These are phyloP conservation scores for Lathamus discolor DNA, from an alignment of 2,113 vertebrate genomes.

Conservation along the genomic window DNA sequence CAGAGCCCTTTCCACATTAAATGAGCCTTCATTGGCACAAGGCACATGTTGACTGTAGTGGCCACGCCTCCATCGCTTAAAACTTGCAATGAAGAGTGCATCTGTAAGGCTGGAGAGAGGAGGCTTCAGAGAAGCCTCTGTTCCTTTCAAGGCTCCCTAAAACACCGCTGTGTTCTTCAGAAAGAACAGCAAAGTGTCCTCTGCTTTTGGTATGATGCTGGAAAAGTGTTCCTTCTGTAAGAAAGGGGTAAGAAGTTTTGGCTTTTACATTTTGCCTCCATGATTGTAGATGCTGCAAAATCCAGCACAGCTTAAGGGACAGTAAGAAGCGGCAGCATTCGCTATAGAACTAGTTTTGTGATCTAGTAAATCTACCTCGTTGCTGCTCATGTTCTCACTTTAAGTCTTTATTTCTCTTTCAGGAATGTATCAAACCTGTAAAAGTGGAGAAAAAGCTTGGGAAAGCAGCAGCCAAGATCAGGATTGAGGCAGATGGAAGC, in stretches of 20 bases:
- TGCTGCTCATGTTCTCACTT: neutral
- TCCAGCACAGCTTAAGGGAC: neutral
- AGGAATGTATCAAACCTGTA: constrained; percentile 94
- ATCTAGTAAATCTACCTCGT: neutral
- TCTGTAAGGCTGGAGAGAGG: neutral
- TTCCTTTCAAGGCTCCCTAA: neutral
- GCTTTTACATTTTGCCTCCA: fast-evolving
- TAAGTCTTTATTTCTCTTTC: neutral
- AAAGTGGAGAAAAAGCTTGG: constrained; percentile 85
- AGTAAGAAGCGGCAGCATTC: fast-evolving
- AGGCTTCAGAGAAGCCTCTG: neutral
- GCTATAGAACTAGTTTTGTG: neutral
- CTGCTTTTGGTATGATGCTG: neutral
- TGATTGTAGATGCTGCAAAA: neutral
- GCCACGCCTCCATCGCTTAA: neutral
- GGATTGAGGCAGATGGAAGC: constrained; percentile 91
- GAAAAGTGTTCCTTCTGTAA: neutral
- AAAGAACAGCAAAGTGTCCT: neutral
- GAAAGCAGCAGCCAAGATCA: constrained; percentile 86
- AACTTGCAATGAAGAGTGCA: neutral
- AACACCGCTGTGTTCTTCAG: neutral
- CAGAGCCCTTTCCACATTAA: neutral
- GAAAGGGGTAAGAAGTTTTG: neutral
- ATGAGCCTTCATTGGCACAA: neutral
- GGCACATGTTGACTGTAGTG: neutral